Conservation (phyloP, 2,888 invertebrate species). For the Unio delphinus region DNA sequence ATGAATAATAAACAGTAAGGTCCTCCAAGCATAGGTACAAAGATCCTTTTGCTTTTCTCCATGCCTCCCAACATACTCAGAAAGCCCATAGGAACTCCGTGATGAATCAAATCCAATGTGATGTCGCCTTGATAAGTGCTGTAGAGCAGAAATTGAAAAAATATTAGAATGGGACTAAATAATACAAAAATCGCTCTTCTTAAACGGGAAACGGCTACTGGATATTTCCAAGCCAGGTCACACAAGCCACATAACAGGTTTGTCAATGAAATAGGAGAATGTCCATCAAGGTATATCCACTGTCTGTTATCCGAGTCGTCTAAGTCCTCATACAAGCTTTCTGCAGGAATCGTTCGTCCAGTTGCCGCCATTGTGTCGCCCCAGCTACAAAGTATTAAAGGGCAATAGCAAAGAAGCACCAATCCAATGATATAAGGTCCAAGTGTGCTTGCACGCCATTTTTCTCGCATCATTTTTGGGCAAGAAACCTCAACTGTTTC, state of each 20-base stretch:
- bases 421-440: conserved; percentile 20
- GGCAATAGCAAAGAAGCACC: conserved; percentile 18
- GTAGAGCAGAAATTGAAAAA: conserved; percentile 16
- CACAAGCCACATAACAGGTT: conserved; percentile 11
- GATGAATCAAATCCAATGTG: conserved; percentile 14
- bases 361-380: not conserved
- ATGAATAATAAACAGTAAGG: conserved; percentile 14
- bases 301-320: not conserved
- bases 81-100: conserved; percentile 24
- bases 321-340: too few relatives aligned
- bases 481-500: too few relatives aligned
- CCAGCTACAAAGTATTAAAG: conserved; percentile 10
- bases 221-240: conserved; percentile 14
- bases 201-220: conserved; percentile 14
- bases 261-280: conserved; percentile 16
- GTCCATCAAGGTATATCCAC: conserved; percentile 15
- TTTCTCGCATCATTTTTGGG: too few relatives aligned
- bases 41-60: conserved; percentile 16
- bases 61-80: conserved; percentile 25
- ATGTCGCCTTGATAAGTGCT: conserved; percentile 5
- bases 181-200: conserved; percentile 11
- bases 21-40: conserved; percentile 20
- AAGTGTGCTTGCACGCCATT: conserved; percentile 1
- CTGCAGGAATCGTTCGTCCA: not conserved
- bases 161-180: conserved; percentile 13